Conservation (phyloP, 2,113 vertebrate species). For the Tichodroma muraria region DNA sequence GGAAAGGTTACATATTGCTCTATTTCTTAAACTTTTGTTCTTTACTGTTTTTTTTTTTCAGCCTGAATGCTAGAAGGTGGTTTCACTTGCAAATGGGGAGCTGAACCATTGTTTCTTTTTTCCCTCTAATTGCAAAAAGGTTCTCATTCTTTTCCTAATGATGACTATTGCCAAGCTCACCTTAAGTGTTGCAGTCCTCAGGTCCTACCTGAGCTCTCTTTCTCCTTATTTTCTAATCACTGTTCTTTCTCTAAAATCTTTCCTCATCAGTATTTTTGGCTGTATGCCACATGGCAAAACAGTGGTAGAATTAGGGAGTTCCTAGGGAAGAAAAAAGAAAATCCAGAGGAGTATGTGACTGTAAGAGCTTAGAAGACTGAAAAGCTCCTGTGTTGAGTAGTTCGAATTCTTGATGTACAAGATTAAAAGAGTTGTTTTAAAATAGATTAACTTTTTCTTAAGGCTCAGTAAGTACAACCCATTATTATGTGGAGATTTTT, state of each 20-base stretch:
- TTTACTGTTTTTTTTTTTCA: background rate
- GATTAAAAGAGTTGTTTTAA: background rate
- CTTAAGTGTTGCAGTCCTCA: background rate
- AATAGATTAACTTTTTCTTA: background rate
- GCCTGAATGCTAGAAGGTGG: background rate
- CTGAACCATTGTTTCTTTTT: background rate
- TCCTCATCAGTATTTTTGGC: background rate
- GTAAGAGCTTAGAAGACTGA: background rate
- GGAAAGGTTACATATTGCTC: constrained; percentile 21
- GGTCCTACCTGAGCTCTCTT: background rate
- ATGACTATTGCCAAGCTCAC: background rate
- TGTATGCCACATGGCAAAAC: background rate
- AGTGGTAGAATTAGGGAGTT: background rate
- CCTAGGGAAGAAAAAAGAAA: background rate
- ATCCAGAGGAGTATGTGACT: background rate
- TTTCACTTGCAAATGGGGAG: background rate
- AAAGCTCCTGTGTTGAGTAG: background rate
- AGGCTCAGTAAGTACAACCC: background rate
- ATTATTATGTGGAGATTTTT: background rate
- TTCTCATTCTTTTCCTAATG: background rate
- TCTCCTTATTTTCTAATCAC: background rate
- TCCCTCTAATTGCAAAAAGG: background rate
- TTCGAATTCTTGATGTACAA: background rate
- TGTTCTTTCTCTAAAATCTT: background rate
- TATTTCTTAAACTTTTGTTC: constrained; percentile 19